phyloP scores from a whole-genome alignment of 2,888 invertebrate species.

The Encarsia formosa region DNA sequence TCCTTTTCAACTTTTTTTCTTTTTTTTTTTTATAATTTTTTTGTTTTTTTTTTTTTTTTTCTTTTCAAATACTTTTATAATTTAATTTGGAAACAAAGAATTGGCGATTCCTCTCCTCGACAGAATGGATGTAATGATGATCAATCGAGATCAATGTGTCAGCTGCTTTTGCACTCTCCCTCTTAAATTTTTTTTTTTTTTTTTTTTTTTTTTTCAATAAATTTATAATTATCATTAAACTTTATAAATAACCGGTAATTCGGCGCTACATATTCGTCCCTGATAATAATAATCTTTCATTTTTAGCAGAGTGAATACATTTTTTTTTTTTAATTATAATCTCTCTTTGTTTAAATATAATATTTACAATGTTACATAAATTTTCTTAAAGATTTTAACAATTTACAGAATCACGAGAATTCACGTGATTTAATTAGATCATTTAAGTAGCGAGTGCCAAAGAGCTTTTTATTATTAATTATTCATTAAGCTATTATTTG shows the following conservation, averaged over 20 bases:
- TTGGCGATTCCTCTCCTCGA: too few relatives aligned
- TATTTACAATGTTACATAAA: constrained; percentile 23
- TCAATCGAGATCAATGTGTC: constrained; percentile 10
- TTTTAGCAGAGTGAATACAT: constrained; percentile 7
- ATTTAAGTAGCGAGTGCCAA: constrained; percentile 22
- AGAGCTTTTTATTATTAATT: neutral
- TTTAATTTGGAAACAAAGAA: too few relatives aligned
- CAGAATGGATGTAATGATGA: too few relatives aligned
- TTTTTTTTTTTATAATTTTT: too few relatives aligned
- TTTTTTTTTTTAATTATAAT: neutral
- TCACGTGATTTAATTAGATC: constrained; percentile 4
- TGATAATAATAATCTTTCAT: neutral
- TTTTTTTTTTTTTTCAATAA: too few relatives aligned
- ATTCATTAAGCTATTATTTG: too few relatives aligned
- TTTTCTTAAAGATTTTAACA: constrained; percentile 23
- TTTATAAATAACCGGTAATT: constrained; percentile 2
- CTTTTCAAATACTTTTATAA: too few relatives aligned
- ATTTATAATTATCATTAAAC: too few relatives aligned
- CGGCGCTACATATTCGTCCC: constrained; percentile 3
- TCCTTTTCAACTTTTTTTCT: neutral
- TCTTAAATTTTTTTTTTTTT: neutral
- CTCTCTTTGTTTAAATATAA: neutral
- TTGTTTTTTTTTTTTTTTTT: too few relatives aligned
- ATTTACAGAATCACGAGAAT: too few relatives aligned
- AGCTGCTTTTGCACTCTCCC: constrained; percentile 12